phyloP scores from a whole-genome alignment of 2,113 vertebrate species.

The Tachycineta bicolor region DNA sequence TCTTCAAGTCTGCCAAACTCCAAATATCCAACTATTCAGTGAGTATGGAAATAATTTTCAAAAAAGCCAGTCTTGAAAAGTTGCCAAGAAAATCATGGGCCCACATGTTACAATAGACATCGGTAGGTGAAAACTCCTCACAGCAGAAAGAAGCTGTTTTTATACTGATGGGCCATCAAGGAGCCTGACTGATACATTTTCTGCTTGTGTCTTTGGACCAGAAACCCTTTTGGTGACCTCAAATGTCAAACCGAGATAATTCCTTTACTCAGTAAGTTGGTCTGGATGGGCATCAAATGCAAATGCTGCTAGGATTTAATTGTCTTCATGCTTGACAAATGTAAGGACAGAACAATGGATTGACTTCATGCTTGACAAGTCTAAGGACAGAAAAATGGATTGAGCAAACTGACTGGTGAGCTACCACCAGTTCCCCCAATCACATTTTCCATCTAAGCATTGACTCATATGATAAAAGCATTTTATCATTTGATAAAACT shows the following conservation, averaged over 20 bases:
- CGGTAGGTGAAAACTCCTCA: neutral
- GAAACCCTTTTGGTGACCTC: neutral
- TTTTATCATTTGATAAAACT: neutral
- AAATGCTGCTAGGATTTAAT: neutral
- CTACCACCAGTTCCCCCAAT: neutral
- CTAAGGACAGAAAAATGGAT: neutral
- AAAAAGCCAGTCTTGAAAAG: neutral
- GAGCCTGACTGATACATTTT: fast-evolving
- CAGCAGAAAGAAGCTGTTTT: neutral
- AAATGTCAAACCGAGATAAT: neutral
- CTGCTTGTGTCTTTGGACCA: fast-evolving
- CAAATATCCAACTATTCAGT: fast-evolving
- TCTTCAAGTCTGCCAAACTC: neutral
- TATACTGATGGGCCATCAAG: neutral
- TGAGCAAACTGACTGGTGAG: neutral
- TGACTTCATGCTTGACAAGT: neutral
- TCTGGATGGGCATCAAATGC: neutral
- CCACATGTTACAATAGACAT: neutral
- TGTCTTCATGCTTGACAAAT: neutral
- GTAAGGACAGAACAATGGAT: neutral
- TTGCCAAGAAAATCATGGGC: neutral
- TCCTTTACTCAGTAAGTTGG: neutral
- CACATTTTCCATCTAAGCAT: neutral
- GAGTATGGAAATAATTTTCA: neutral
- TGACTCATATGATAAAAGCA: neutral